Base-by-base conservation (phyloP, 2,888 invertebrate species). In the Cryptocephalus moraei region DNA sequence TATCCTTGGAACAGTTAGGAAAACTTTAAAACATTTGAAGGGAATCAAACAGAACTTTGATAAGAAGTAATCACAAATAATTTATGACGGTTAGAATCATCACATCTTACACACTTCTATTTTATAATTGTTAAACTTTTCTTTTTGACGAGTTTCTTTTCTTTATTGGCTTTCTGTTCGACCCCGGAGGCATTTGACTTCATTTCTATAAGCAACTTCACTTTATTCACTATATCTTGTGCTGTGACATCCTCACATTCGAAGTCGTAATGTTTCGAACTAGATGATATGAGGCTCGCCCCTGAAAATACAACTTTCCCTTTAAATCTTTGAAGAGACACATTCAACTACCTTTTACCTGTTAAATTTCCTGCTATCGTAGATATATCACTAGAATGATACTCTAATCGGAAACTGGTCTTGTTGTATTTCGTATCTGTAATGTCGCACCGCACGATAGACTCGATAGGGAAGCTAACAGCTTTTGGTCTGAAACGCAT, bases 181-280 rank as follows among this genome's bases (percentile, higher is more conserved):
- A 87, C 83, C 41, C 90, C 75, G 51, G 85, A 84, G 4, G 81
- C 78, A 65, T 89, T 91, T 44, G 86, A 84, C 54, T 86, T 77
- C 58, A 92, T 74, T 62, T 91, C 88, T 50, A 94, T 70, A 52
- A 93, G 92, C 49, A 88, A 82, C 69, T 87, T 89, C 9, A 94
- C 79, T 73, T 93, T 92, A 54, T 85, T 82, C 1, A 90, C 86
- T 42, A 94, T 91, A 68, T 90, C 89, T 55, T 81, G 80, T 0
- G 89, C 90, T 1, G 78, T 79, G 4, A 75, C 75, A 41, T 79
- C 76, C 53, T 91, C 89, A 3, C 86, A 80, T 71, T 93, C 93
- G 64, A 94, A 93, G 64, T 90, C 90, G 60, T 90, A 89, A 63
- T 85, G 82, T 66, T 91, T 91, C 69, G 88, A 92, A 44, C 81